Evolutionary conservation across 2,888 invertebrate genomes (phyloP).

Genomic region (Acanthococcus lagerstroemiae): DNA sequence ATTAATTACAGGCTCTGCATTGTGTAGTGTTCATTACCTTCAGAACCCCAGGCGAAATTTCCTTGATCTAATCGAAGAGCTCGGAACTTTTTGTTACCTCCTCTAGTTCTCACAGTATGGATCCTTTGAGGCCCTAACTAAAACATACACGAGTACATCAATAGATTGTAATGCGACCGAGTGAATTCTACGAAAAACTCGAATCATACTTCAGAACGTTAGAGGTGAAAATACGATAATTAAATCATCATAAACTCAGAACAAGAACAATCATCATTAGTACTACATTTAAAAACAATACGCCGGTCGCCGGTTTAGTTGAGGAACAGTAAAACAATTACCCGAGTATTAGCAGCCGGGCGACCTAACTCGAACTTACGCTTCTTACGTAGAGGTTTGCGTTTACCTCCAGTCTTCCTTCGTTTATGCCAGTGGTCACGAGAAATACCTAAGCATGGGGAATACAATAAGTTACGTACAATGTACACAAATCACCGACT

Average conservation of each 20-base stretch:
- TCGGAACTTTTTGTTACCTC: constrained; percentile 92
- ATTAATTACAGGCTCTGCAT: not conserved
- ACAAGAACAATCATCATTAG: not conserved
- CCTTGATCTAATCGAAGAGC: constrained; percentile 93
- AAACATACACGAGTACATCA: constrained; percentile 39
- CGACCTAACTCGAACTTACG: constrained; percentile 99
- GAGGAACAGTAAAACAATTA: constrained; percentile 41
- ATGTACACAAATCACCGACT: too few relatives aligned
- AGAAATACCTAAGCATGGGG: constrained; percentile 86
- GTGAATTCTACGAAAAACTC: too few relatives aligned
- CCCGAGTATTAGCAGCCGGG: constrained; percentile 97
- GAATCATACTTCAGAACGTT: constrained; percentile 38
- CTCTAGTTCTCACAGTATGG: constrained; percentile 84
- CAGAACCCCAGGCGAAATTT: constrained; percentile 98
- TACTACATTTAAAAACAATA: too few relatives aligned
- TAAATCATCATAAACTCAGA: constrained; percentile 3
- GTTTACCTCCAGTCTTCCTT: constrained; percentile 96
- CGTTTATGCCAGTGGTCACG: constrained; percentile 99
- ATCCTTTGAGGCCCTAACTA: constrained; percentile 86
- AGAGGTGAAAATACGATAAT: constrained; percentile 37
- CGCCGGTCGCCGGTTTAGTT: too few relatives aligned
- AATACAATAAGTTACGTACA: too few relatives aligned
- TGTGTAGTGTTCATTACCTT: constrained; percentile 51
- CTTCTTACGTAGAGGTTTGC: constrained; percentile 97
- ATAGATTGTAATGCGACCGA: not conserved